Evolutionary conservation across 2,888 invertebrate species (phyloP), one percentile per base, ranked within the genome.

Genomic region (Phorcus lineatus): DNA sequence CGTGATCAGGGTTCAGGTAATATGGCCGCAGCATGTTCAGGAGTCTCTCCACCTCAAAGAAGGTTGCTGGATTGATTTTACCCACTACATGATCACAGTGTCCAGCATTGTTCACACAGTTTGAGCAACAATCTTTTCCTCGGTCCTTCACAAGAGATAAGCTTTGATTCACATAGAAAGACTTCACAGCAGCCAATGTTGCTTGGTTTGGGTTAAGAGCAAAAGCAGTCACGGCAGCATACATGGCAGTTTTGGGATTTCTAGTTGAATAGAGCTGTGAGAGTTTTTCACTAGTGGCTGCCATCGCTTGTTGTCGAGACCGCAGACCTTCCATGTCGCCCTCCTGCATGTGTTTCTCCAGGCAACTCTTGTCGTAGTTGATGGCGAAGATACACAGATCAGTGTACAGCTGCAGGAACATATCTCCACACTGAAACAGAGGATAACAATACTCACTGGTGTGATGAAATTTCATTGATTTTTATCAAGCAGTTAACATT

Each of bases 361-460:
- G 85, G 40, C 86, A 87, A 2, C 90, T 89, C 78, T 90, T 91
- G 83, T 91, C 91, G 19, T 90, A 86, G 81, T 91, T 91, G 55
- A 91, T 85, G 7, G 90, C 90, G 82, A 88, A 91, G 62, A 90
- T 88, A 83, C 89, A 90, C 78, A 91, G 83, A 78, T 90, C 90
- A 62, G 89, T 88, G 80, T 89, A 90, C 31, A 91, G 84, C 81
- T 91, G 90, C n/a, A 90, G 84, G 67, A 88, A 88, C 67, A 82
- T 86, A 57, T 89, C 87, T 2, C 91, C 91, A 86, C 90, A 90
- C 91, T 91, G 89, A 76, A 89, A 87, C 53, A 53, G 74, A 66
- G 81, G 67, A 57, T 17, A 47, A 67, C 40, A 47, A 17, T 4
- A 67, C 19, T 57, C 22, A 16, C 0, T 9, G 4, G 3, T 31